Evolutionary conservation across 2,888 invertebrate species (phyloP).

Genomic region (Dolichopus griseipennis): DNA sequence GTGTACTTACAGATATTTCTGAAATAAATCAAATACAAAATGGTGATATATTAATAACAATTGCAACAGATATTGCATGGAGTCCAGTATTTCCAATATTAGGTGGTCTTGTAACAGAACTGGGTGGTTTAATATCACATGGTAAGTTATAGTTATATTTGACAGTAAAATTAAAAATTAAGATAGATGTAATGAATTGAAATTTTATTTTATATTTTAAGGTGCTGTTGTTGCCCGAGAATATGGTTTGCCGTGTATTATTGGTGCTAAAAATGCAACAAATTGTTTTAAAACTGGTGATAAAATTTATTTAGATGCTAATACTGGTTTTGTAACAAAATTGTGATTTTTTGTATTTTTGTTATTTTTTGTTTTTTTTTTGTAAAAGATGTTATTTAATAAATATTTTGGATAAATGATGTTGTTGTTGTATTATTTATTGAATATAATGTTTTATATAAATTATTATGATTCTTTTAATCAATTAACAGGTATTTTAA

Average conservation of each 20-base stretch:
- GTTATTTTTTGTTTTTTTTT: too few species aligned
- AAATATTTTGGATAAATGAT: too few species aligned
- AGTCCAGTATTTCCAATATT: conserved; percentile 75
- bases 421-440: too few species aligned
- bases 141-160: conserved; percentile 45
- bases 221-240: conserved; percentile 77
- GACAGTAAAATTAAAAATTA: conserved; percentile 9
- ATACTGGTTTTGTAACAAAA: conserved; percentile 36
- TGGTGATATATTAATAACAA: conserved; percentile 69
- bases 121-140: conserved; percentile 75
- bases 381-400: too few species aligned
- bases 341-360: background rate
- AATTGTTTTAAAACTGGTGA: conserved; percentile 60
- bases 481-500: too few species aligned
- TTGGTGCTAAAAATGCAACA: conserved; percentile 63
- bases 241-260: conserved; percentile 73
- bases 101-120: conserved; percentile 68
- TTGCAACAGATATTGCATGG: conserved; percentile 75
- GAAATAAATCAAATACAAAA: conserved; percentile 51
- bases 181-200: background rate
- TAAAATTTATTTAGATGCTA: conserved; percentile 47
- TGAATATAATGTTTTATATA: too few species aligned
- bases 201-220: conserved; percentile 29
- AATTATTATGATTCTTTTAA: too few species aligned
- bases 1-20: conserved; percentile 58